Base-by-base conservation (phyloP, 2,888 invertebrate genomes). In the Encarsia formosa region DNA sequence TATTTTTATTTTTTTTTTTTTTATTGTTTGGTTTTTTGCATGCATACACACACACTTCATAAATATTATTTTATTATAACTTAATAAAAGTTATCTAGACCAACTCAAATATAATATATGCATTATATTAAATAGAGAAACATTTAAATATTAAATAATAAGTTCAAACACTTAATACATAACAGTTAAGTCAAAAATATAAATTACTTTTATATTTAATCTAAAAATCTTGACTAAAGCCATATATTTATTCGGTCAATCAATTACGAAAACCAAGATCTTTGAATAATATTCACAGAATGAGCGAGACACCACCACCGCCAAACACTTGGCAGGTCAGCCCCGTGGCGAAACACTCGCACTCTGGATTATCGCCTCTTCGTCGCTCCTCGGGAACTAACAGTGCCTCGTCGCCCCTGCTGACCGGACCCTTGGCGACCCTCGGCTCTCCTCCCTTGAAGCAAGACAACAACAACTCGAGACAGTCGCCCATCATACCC, bases 291-390 rank as follows among this genome's bases (percentile, higher is more conserved):
- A n/a, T n/a, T n/a, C n/a, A n/a, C n/a, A 73, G 74, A 48, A 63
- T 75, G 42, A 83, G 84, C 50, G 85, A 85, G 69, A 85, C 86
- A n/a, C 85, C 86, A 18, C 85, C 82, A 35, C 86, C 87, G 15
- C 88, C 89, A 44, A 85, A 83, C 65, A 82, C 86, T 59, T 91
- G 91, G 91, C 88, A 88, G 68, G 87, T 90, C 32, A 89, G 89
- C 52, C 90, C 88, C 16, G 86, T 86, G 23, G 77, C 78, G 61
- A 71, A 62, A 65, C 73, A 65, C 49, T 66, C 76, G 15, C 74
- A 80, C 1, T 76, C 75, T 42, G 87, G 81, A 67, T 69, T 69
- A 16, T 89, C 84, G 64, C 91, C 85, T 1, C 75, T 87, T 38
- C 77, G 86, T 37, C 77, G 84, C 70, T 86, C 87, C 49, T 57